phyloP scores from a whole-genome alignment of 2,113 vertebrate genomes.

The Gracilinanus agilis region DNA sequence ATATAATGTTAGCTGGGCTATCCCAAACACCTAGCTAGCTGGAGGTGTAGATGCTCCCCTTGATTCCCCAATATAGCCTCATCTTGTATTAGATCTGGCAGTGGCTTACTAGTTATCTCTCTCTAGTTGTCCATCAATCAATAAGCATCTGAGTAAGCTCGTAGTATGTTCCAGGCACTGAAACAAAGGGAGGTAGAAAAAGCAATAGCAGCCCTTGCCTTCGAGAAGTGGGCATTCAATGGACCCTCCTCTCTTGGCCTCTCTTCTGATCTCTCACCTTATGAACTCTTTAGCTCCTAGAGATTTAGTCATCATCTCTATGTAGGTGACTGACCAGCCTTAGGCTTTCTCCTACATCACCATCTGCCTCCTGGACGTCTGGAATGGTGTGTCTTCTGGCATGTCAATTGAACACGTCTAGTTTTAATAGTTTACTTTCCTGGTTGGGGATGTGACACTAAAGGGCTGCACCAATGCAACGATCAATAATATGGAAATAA shows the following conservation, averaged over 20 bases:
- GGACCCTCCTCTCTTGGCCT: not conserved
- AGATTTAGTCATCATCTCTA: not conserved
- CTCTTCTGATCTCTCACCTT: not conserved
- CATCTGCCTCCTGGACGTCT: not conserved
- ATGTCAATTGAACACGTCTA: not conserved
- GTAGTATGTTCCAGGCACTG: not conserved
- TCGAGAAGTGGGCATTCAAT: not conserved
- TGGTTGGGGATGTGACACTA: too few relatives aligned
- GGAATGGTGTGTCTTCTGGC: not conserved
- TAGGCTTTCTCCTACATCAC: not conserved
- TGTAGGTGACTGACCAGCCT: not conserved
- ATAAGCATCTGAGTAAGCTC: not conserved
- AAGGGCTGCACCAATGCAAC: too few relatives aligned
- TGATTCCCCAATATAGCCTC: not conserved
- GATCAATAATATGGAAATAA: too few relatives aligned
- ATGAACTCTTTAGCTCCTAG: not conserved
- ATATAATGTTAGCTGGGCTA: not conserved
- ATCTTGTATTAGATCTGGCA: not conserved
- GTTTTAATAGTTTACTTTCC: too few relatives aligned
- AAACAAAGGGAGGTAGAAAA: not conserved
- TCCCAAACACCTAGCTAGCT: not conserved
- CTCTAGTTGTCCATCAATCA: not conserved
- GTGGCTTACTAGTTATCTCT: not conserved
- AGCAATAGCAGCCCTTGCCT: not conserved
- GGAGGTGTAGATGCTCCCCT: not conserved